Evolutionary conservation across 2,113 vertebrate species (phyloP), one percentile per base, ranked within the genome.

Genomic region (Lipotes vexillifer): DNA sequence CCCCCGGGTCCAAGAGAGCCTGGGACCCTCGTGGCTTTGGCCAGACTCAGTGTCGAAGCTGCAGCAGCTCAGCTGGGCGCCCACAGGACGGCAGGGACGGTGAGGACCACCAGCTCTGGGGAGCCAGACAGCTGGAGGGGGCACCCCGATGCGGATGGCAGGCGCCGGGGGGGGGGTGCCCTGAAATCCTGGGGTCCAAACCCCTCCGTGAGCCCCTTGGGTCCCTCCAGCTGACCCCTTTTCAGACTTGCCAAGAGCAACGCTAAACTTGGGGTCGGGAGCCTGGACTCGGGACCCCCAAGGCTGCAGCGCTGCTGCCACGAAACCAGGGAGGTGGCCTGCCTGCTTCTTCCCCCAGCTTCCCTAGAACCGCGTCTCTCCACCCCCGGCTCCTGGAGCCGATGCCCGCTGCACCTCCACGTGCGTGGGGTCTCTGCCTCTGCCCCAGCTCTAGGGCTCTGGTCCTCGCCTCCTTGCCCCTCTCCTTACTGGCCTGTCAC

Each of bases 301-400:
- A 12, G n/a, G 27, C 72, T 21, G 3, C 5, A 11, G 57, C 0
- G 0, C 6, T 4, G 33, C 11, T 0, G 10, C 59, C 23, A 12
- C 9, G 8, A 38, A 17, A 14, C n/a, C 20, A 5, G 8, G 31
- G 3, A 7, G 49, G 1, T 0, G n/a, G 8, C 18, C 75, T 10
- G 31, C 49, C 13, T 55, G 10, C 33, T 3, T 10, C 44, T 25
- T 5, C 59, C 63, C 38, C 41, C 7, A 3, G 44, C 25, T 46
- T 15, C 72, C n/a, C 69, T 1, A 12, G 57, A 33, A 20, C 33
- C 3, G 3, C 2, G 11, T 31, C 66, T 15, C 57, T 59, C 55
- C 17, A 29, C 18, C 55, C 66, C 29, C 14, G 14, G 8, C 55
- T 33, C 20, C 49, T 14, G 2, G 38, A 81, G 49, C 2, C 3